phyloP scores from a whole-genome alignment of 2,797 vertebrate species.

The Phrynocephalus vlangalii region DNA sequence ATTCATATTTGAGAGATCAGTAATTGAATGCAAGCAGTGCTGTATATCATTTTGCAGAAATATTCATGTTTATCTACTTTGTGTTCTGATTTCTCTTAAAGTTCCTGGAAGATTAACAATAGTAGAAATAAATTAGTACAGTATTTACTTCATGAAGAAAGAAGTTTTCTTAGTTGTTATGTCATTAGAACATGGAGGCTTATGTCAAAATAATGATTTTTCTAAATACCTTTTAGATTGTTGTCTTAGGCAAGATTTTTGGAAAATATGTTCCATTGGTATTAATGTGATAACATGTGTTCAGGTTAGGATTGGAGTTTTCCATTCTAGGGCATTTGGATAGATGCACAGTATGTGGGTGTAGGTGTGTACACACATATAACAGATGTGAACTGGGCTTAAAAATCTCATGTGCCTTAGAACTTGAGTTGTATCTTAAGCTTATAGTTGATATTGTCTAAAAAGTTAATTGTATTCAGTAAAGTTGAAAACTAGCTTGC shows the following conservation, averaged over 20 bases:
- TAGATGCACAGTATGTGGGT: neutral
- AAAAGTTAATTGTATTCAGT: neutral
- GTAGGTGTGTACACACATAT: neutral
- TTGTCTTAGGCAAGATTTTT: neutral
- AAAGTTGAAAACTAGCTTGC: neutral
- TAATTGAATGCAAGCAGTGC: neutral
- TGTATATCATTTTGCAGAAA: constrained; percentile 12
- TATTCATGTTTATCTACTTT: neutral
- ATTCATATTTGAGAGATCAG: neutral
- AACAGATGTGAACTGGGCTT: neutral
- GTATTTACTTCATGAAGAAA: constrained; percentile 12
- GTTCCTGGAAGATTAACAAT: neutral
- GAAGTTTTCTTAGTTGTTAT: neutral
- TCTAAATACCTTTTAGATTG: neutral
- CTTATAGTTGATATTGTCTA: neutral
- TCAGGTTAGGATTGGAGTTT: neutral
- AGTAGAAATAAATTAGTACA: neutral
- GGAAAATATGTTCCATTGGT: neutral
- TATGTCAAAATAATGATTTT: constrained; percentile 1
- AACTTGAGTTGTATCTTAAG: constrained; percentile 1
- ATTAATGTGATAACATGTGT: neutral
- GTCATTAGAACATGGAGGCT: neutral
- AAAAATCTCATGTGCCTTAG: neutral
- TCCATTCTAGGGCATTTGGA: neutral
- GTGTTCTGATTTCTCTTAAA: constrained; percentile 14